phyloP scores from a whole-genome alignment of 2,888 invertebrate species.

The Melinaea menophilus region DNA sequence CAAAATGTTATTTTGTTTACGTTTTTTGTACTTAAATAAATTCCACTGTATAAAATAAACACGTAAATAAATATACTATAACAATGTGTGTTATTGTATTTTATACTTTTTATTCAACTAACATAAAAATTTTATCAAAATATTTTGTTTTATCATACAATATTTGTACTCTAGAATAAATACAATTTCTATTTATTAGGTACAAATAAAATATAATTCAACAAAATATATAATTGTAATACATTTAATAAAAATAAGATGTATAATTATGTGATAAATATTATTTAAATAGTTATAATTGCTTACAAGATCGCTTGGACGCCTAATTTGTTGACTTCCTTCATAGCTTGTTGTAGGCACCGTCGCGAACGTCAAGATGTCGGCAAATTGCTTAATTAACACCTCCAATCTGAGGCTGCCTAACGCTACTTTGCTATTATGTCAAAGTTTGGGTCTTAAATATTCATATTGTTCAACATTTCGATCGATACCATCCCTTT shows the following conservation, averaged over 20 bases:
- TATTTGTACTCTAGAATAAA: too few relatives aligned
- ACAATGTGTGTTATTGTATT: too few relatives aligned
- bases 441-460: slow-evolving; percentile 11
- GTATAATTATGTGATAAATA: background rate
- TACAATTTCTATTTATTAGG: too few relatives aligned
- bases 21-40: too few relatives aligned
- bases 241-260: background rate
- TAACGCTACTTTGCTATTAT: slow-evolving; percentile 28
- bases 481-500: background rate
- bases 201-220: too few relatives aligned
- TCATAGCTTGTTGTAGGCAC: slow-evolving; percentile 14
- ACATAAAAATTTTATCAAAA: too few relatives aligned
- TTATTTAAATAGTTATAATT: slow-evolving; percentile 6
- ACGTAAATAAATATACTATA: too few relatives aligned
- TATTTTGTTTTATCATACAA: too few relatives aligned
- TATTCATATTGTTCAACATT: slow-evolving; percentile 3
- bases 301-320: slow-evolving; percentile 20
- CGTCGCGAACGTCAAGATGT: slow-evolving; percentile 42
- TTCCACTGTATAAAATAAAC: too few relatives aligned
- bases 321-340: slow-evolving; percentile 49
- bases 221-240: background rate
- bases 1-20: too few relatives aligned
- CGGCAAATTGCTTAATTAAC: slow-evolving; percentile 61
- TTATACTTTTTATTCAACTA: too few relatives aligned
- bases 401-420: slow-evolving; percentile 46